phyloP scores from a whole-genome alignment of 2,113 vertebrate species.

The Phyllostomus hastatus region DNA sequence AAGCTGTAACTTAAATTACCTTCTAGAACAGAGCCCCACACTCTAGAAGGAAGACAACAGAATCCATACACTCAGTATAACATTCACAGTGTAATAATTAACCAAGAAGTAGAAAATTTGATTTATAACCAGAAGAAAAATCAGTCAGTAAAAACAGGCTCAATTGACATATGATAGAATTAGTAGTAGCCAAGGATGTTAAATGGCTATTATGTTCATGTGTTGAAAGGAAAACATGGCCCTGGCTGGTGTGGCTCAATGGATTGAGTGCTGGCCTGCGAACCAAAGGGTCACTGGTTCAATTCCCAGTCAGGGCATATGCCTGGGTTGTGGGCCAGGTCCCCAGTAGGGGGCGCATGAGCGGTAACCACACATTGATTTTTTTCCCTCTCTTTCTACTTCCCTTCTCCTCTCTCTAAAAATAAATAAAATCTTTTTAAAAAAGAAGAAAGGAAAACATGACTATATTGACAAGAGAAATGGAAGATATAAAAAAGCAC shows the following conservation, averaged over 20 bases:
- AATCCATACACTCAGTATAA: not conserved
- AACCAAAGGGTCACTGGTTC: no score
- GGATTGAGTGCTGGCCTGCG: no score
- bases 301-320: no score
- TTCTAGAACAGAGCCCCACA: not conserved
- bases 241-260: no score
- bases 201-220: not conserved
- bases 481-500: not conserved
- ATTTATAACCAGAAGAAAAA: not conserved
- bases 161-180: not conserved
- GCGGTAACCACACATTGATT: no score
- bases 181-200: not conserved
- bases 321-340: no score
- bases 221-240: not conserved
- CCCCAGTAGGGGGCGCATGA: no score
- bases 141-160: not conserved
- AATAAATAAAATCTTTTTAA: no score
- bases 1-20: not conserved
- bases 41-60: not conserved
- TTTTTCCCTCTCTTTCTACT: no score
- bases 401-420: no score
- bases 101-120: not conserved
- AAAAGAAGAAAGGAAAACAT: not conserved
- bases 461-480: not conserved
- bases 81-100: not conserved